phyloP scores from a whole-genome alignment of 2,113 vertebrate genomes.

The Poecilia latipinna region DNA sequence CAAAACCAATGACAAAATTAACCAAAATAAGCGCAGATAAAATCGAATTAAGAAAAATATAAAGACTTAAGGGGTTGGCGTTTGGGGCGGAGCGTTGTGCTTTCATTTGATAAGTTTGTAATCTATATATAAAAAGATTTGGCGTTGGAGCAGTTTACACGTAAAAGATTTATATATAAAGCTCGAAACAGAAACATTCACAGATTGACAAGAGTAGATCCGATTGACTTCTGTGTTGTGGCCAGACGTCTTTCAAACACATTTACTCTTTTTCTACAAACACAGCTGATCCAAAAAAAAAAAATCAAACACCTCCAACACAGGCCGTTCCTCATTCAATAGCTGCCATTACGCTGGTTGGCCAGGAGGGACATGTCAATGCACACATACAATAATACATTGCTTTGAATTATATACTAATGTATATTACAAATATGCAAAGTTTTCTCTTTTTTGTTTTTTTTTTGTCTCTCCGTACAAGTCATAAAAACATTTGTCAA shows the following conservation, averaged over 20 bases:
- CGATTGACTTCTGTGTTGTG: conserved; percentile 18
- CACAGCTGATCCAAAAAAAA: conserved; percentile 25
- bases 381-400: conserved; percentile 53
- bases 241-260: conserved; percentile 19
- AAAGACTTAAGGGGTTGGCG: not conserved
- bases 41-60: not conserved
- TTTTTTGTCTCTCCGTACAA: conserved; percentile 27
- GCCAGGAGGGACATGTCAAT: conserved; percentile 49
- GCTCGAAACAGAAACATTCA: not conserved
- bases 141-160: conserved; percentile 2
- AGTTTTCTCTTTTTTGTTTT: conserved; percentile 14
- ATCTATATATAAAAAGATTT: conserved; percentile 9
- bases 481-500: conserved; percentile 65
- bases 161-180: conserved; percentile 5
- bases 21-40: conserved; percentile 4
- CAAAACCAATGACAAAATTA: not conserved
- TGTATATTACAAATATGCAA: conserved; percentile 74
- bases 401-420: conserved; percentile 54
- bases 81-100: conserved; percentile 19
- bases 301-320: conserved; percentile 40
- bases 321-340: conserved; percentile 66
- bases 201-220: conserved; percentile 3
- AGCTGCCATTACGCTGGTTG: conserved; percentile 71
- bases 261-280: conserved; percentile 33
- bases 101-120: conserved; percentile 30